Evolutionary conservation across 2,113 vertebrate genomes (phyloP).

Genomic region (Tauraco erythrolophus): DNA sequence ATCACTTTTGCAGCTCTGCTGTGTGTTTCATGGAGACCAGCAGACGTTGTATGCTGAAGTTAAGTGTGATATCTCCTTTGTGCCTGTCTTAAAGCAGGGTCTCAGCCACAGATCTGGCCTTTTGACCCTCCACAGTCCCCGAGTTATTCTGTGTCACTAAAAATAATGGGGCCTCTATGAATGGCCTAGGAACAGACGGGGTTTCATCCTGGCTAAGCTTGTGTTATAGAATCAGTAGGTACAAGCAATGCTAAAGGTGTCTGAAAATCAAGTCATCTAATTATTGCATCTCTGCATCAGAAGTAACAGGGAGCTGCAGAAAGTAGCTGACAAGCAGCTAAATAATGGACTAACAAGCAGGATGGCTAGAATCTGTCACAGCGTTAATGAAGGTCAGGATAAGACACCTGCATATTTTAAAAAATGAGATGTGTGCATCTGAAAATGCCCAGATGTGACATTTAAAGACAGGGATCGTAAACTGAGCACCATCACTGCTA

Average conservation of each 20-base stretch:
- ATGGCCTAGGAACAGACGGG: neutral
- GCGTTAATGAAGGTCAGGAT: slow-evolving; percentile 23
- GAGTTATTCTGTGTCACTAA: neutral
- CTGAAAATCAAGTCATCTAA: slow-evolving; percentile 19
- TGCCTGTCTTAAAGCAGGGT: neutral
- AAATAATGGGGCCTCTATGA: neutral
- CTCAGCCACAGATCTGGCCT: neutral
- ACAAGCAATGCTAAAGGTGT: neutral
- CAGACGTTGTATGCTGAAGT: neutral
- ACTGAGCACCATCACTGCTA: neutral
- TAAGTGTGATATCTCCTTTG: neutral
- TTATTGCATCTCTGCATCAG: slow-evolving; percentile 34
- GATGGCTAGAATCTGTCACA: slow-evolving; percentile 45
- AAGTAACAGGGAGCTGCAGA: neutral
- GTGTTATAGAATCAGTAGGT: neutral
- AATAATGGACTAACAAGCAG: slow-evolving; percentile 38
- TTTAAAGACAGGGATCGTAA: neutral
- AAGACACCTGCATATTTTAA: slow-evolving; percentile 41
- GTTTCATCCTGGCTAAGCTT: neutral
- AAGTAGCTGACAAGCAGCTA: slow-evolving; percentile 32
- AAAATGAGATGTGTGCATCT: neutral
- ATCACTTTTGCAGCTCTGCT: neutral
- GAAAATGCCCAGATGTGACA: slow-evolving; percentile 30
- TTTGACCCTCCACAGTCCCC: neutral
- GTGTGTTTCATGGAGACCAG: neutral